Evolutionary conservation across 2,113 vertebrate species (phyloP).

Genomic region (Gobio gobio): DNA sequence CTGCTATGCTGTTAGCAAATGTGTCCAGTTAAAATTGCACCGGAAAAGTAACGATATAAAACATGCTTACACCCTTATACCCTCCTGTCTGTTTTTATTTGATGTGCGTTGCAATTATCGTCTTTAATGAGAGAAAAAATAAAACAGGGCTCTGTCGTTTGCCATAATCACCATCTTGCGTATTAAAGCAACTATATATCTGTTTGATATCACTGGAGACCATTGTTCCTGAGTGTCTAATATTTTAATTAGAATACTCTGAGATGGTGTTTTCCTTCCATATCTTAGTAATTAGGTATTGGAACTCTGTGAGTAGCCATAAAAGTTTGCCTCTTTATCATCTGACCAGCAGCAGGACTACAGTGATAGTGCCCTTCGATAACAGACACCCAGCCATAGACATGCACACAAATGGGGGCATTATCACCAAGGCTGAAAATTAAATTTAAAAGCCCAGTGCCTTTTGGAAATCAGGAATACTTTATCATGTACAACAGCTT

Average conservation of each 20-base stretch:
- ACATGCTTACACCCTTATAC: slow-evolving; percentile 39
- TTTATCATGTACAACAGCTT: not conserved
- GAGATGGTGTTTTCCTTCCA: not conserved
- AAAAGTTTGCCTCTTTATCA: not conserved
- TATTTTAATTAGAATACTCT: slow-evolving; percentile 26
- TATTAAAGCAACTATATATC: slow-evolving; percentile 10
- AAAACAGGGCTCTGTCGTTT: not conserved
- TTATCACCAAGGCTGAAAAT: slow-evolving; percentile 27
- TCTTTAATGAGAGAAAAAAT: slow-evolving; percentile 13
- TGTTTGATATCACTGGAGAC: slow-evolving; percentile 17
- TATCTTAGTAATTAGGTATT: slow-evolving; percentile 6
- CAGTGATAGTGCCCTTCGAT: not conserved
- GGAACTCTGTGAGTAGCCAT: not conserved
- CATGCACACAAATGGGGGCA: slow-evolving; percentile 41
- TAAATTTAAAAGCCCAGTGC: not conserved
- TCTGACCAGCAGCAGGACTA: not conserved
- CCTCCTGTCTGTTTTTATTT: slow-evolving; percentile 8
- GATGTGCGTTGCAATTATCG: not conserved
- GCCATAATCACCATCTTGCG: not conserved
- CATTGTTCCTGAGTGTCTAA: slow-evolving; percentile 5
- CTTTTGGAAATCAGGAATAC: slow-evolving; percentile 30
- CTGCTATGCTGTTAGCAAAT: slow-evolving; percentile 28
- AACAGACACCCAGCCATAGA: not conserved
- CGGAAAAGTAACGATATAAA: slow-evolving; percentile 38
- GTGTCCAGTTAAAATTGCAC: slow-evolving; percentile 38